Percentiles rank a stretch among this genome's conserved stretches.
These are phyloP conservation scores for Malacosoma neustria DNA, from an alignment of 2,888 invertebrate species.

Conservation along the genomic window DNA sequence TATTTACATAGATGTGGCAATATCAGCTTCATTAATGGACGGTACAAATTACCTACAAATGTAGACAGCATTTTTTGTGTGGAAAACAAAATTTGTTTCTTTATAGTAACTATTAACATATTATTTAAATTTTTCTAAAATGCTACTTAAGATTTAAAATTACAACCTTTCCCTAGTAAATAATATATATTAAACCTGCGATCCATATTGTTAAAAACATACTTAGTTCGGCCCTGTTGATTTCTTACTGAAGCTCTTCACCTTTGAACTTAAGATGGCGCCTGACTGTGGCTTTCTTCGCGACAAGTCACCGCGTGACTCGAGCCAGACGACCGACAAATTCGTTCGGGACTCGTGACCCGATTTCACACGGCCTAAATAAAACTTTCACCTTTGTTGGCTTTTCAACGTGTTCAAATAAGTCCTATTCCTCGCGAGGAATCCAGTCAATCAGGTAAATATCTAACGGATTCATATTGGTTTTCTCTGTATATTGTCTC, in stretches of 20 bases:
- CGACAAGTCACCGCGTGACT: conserved; percentile 15
- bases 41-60: too few species aligned
- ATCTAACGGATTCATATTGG: neutral
- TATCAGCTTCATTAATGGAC: too few species aligned
- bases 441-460: conserved; percentile 1
- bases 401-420: conserved; percentile 12
- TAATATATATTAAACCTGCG: too few species aligned
- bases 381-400: conserved; percentile 20
- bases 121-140: too few species aligned
- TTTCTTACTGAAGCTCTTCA: conserved; percentile 24
- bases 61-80: too few species aligned
- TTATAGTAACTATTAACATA: too few species aligned
- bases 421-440: conserved; percentile 9
- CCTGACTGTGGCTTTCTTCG: conserved; percentile 17
- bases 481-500: conserved; percentile 4
- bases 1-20: too few species aligned
- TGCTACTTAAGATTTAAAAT: too few species aligned
- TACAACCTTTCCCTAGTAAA: too few species aligned
- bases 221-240: neutral
- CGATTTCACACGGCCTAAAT: conserved; percentile 21
- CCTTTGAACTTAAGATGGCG: conserved; percentile 35
- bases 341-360: conserved; percentile 32
- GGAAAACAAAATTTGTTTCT: too few species aligned
- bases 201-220: too few species aligned
- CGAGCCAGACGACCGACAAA: conserved; percentile 19